A percentile compares a stretch with the other conserved stretches of the same genome.
Conservation (phyloP, 2,888 invertebrate species). For the Thymelicus lineola region DNA sequence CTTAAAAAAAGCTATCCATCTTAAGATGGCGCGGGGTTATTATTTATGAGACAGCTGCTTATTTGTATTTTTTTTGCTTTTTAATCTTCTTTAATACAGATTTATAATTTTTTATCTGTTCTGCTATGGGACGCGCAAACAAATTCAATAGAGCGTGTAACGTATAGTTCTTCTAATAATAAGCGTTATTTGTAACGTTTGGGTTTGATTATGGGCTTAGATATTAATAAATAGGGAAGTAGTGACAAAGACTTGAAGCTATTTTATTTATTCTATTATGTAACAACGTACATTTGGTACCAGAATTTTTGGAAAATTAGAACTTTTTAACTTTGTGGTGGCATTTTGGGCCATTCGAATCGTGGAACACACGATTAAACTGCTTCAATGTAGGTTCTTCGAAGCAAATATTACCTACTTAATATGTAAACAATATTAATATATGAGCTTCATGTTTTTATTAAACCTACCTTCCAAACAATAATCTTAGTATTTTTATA, state of each 20-base stretch:
- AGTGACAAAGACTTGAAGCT: not conserved
- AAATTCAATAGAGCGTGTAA: conserved; percentile 10
- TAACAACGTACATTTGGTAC: too few relatives aligned
- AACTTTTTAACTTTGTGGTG: too few relatives aligned
- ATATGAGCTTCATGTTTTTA: too few relatives aligned
- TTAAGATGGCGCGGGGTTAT: conserved; percentile 47
- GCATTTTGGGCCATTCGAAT: too few relatives aligned
- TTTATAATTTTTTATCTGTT: conserved; percentile 26
- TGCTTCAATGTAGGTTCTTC: too few relatives aligned
- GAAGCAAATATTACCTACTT: too few relatives aligned
- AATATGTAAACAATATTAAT: too few relatives aligned
- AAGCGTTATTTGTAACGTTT: conserved; percentile 10
- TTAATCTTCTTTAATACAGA: conserved; percentile 41
- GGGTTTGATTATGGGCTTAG: not conserved
- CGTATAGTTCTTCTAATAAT: conserved; percentile 9
- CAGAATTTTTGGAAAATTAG: too few relatives aligned
- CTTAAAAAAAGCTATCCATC: conserved; percentile 40
- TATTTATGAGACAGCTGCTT: conserved; percentile 51
- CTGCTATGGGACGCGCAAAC: conserved; percentile 14
- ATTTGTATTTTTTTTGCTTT: conserved; percentile 43
- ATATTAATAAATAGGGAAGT: not conserved
- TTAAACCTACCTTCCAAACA: not conserved
- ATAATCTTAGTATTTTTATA: not conserved
- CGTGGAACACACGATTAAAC: too few relatives aligned
- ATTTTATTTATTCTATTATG: too few relatives aligned